phyloP scores from a whole-genome alignment of 2,888 invertebrate species.

The Athetis lepigone region DNA sequence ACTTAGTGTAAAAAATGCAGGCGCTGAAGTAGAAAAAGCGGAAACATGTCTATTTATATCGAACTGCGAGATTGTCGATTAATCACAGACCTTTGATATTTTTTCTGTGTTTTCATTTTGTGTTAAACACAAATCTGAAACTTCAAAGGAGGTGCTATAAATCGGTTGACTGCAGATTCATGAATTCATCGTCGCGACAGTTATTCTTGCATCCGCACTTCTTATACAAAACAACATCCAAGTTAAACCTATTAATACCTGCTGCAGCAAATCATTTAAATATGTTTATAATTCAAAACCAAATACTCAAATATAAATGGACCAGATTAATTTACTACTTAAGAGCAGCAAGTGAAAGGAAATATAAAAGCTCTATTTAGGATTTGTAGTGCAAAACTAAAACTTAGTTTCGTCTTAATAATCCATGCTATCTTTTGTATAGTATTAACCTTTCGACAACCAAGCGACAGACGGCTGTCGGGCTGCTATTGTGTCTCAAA shows the following conservation, averaged over 20 bases:
- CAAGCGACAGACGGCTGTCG: no score
- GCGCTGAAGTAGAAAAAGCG: slow-evolving; percentile 43
- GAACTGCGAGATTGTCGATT: slow-evolving; percentile 9
- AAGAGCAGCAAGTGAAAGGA: no score
- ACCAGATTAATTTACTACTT: no score
- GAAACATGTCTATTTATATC: slow-evolving; percentile 32
- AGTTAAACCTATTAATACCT: slow-evolving; percentile 3
- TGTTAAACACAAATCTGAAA: slow-evolving; percentile 12
- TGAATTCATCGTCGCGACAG: neutral
- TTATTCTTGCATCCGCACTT: slow-evolving; percentile 18
- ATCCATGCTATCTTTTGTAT: no score
- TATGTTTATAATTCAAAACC: no score
- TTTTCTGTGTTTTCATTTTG: slow-evolving; percentile 17
- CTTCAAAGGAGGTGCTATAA: slow-evolving; percentile 6
- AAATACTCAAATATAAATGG: no score
- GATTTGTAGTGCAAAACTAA: neutral
- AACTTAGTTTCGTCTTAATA: neutral
- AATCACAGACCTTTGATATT: slow-evolving; percentile 26
- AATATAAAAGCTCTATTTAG: neutral
- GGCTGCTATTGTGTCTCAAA: no score
- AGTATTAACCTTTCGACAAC: no score
- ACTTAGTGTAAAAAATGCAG: slow-evolving; percentile 25
- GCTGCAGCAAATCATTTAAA: slow-evolving; percentile 3
- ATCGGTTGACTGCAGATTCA: neutral
- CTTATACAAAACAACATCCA: slow-evolving; percentile 19